Evolutionary conservation across 2,888 invertebrate species (phyloP).

Genomic region (Alviniconcha strummeri): DNA sequence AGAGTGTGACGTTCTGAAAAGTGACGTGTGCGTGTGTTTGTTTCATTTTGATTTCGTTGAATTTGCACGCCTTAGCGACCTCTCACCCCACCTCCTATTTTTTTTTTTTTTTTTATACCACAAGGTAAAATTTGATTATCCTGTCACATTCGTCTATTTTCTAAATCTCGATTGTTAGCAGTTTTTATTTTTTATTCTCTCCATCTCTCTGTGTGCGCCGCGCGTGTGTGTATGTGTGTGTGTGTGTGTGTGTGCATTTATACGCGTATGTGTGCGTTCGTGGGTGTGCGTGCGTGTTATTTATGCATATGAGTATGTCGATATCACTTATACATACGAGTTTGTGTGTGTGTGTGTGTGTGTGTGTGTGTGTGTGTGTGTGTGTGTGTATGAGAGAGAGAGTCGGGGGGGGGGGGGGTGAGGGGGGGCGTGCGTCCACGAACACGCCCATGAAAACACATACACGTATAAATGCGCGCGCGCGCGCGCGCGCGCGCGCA

Average conservation of each 20-base stretch:
- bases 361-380: slow-evolving; percentile 8
- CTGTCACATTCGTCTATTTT: neutral
- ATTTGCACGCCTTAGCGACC: neutral
- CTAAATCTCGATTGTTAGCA: too few species aligned
- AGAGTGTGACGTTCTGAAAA: too few species aligned
- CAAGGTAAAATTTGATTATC: too few species aligned
- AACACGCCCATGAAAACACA: neutral
- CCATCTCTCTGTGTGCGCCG: neutral
- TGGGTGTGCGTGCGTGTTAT: neutral
- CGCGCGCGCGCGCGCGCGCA: neutral
- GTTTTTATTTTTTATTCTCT: neutral
- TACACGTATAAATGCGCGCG: neutral
- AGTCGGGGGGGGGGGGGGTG: too few species aligned
- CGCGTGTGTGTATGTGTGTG: neutral
- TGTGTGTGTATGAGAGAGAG: too few species aligned
- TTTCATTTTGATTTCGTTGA: neutral
- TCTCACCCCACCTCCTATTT: neutral
- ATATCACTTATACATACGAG: neutral
- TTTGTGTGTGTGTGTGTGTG: slow-evolving; percentile 16
- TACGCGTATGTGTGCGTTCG: neutral
- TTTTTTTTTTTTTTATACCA: neutral
- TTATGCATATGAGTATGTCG: neutral
- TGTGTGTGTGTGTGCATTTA: neutral
- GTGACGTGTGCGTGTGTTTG: neutral
- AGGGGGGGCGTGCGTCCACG: neutral